A percentile compares a stretch with the other conserved stretches of the same genome.
phyloP scores from a whole-genome alignment of 2,888 invertebrate genomes.

The Oconnorella tubifera region DNA sequence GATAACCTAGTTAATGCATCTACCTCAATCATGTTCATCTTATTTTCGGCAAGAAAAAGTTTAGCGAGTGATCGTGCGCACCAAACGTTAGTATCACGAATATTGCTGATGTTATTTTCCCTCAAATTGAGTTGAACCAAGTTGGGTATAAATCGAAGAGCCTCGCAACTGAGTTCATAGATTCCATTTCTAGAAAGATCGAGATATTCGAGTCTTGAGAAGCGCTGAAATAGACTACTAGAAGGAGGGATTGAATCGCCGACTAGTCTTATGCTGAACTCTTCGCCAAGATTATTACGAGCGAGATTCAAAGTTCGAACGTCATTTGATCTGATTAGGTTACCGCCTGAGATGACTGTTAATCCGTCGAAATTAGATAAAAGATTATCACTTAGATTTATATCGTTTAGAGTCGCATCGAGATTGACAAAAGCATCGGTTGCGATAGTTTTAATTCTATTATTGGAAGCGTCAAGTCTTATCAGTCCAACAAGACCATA shows the following conservation, averaged over 20 bases:
- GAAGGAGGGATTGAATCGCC: too few species aligned
- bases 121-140: constrained; percentile 31
- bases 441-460: constrained; percentile 12
- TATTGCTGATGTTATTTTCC: constrained; percentile 24
- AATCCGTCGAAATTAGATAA: constrained; percentile 6
- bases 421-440: constrained; percentile 17
- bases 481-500: constrained; percentile 17
- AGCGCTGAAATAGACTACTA: constrained; percentile 13
- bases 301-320: background rate
- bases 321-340: background rate
- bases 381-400: constrained; percentile 28
- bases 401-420: constrained; percentile 13
- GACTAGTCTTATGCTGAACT: background rate
- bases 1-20: constrained; percentile 23
- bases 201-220: constrained; percentile 20
- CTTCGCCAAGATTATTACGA: background rate
- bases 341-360: background rate
- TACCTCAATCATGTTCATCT: constrained; percentile 25
- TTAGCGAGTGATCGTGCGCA: constrained; percentile 28
- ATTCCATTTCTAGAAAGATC: constrained; percentile 23
- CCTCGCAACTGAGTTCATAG: constrained; percentile 11
- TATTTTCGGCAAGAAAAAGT: constrained; percentile 31
- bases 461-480: constrained; percentile 23
- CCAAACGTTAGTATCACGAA: constrained; percentile 20
- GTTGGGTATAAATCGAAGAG: constrained; percentile 9